phyloP scores from a whole-genome alignment of 2,888 invertebrate species.

The Agonopterix arenella region DNA sequence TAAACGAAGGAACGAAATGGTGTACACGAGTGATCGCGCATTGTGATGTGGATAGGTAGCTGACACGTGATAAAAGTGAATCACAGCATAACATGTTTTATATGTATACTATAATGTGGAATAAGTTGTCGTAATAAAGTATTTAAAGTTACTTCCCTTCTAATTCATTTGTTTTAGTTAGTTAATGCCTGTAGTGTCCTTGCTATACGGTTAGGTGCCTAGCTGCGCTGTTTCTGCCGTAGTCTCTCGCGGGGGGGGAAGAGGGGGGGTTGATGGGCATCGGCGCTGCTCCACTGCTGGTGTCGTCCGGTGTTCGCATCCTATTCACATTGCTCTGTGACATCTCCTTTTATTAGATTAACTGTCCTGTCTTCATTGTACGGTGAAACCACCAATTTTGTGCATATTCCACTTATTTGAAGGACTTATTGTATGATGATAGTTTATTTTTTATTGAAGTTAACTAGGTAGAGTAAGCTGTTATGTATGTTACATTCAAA shows the following conservation, averaged over 20 bases:
- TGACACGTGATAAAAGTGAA: slow-evolving; percentile 70
- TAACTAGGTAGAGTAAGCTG: slow-evolving; percentile 75
- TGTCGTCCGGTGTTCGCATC: slow-evolving; percentile 19
- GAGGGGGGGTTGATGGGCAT: slow-evolving; percentile 7
- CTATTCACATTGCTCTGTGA: slow-evolving; percentile 61
- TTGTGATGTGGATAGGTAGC: slow-evolving; percentile 75
- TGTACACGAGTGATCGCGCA: slow-evolving; percentile 64
- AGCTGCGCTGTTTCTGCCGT: neutral
- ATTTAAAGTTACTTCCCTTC: slow-evolving; percentile 73
- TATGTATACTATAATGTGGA: slow-evolving; percentile 74
- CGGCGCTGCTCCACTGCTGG: slow-evolving; percentile 1
- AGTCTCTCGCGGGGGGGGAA: too few species aligned
- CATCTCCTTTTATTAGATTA: slow-evolving; percentile 17
- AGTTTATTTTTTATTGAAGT: slow-evolving; percentile 73
- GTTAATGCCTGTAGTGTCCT: slow-evolving; percentile 45
- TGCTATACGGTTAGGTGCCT: slow-evolving; percentile 6
- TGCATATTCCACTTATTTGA: slow-evolving; percentile 55
- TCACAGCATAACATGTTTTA: slow-evolving; percentile 74
- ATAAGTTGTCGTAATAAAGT: slow-evolving; percentile 77
- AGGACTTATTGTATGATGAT: slow-evolving; percentile 68
- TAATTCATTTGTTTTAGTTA: slow-evolving; percentile 64
- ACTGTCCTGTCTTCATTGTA: slow-evolving; percentile 31
- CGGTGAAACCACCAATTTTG: slow-evolving; percentile 29
- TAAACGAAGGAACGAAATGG: slow-evolving; percentile 41
- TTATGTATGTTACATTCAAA: slow-evolving; percentile 68